Evolutionary conservation across 2,797 vertebrate species (phyloP), one percentile per base, ranked within the genome.

Genomic region (Coluber constrictor): DNA sequence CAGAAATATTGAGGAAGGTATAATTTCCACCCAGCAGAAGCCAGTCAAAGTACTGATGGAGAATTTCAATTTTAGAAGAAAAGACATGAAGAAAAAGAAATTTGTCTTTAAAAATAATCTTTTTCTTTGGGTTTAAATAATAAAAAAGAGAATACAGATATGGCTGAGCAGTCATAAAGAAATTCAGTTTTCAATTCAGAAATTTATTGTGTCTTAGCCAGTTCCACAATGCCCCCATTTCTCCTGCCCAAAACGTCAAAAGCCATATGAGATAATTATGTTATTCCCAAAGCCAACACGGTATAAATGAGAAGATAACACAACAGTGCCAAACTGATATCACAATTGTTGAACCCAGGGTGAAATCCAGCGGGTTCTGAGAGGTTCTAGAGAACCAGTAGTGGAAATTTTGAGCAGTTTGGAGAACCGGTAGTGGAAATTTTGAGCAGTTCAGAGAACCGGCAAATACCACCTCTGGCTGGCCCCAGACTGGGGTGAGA

Each of bases 31-130:
- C 8, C 90, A 89, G 90, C 89, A 12, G 3, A 93, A 94, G 74
- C 7, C 59, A 32, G 0, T 88, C 89, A 94, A 95, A 96, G 96
- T 94, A 94, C 93, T 90, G 93, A 93, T 94, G 74, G 88, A 57
- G 87, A 2, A 43, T 93, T 94, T 95, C 94, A 93, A 70, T 57
- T 0, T 12, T 79, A 0, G 37, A 61, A 18, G 15, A 15, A 0
- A 63, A 66, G 29, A 56, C 13, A 54, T 91, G 15, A 79, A 88
- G 79, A 91, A 86, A 47, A 25, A 70, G 15, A n/a, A 87, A 12
- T 4, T 23, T 55, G 20, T 70, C 27, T 66, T 27, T 55, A 37
- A 93, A 94, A 57, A 5, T 87, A 18, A 32, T 37, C 18, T 57
- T 55, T 43, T 87, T 61, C 88, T 60, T 59, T 88, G 23, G 87